Evolutionary conservation across 2,888 invertebrate species (phyloP).

Genomic region (Drosophila tanythrix): DNA sequence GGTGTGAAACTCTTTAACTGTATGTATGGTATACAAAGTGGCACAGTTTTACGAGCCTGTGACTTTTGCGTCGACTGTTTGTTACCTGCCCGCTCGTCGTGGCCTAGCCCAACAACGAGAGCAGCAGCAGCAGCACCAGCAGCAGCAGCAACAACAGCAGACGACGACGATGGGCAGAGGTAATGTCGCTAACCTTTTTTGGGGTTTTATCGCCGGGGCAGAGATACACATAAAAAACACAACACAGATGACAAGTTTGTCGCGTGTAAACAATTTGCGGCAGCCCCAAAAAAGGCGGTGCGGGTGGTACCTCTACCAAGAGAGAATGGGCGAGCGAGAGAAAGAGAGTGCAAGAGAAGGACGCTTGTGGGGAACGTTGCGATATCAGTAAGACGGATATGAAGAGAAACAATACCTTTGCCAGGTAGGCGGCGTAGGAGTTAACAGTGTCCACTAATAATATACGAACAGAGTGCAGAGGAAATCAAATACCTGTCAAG

Average conservation of each 20-base stretch:
- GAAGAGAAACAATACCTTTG: slow-evolving; percentile 52
- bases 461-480: not conserved
- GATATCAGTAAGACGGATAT: slow-evolving; percentile 67
- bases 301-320: slow-evolving; percentile 50
- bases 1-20: slow-evolving; percentile 15
- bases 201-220: slow-evolving; percentile 61
- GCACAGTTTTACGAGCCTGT: slow-evolving; percentile 67
- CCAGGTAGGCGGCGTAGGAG: slow-evolving; percentile 42
- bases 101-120: slow-evolving; percentile 72
- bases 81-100: slow-evolving; percentile 46
- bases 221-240: slow-evolving; percentile 48
- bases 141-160: slow-evolving; percentile 25
- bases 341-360: not conserved
- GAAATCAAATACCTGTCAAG: not conserved
- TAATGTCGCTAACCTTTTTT: slow-evolving; percentile 77
- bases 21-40: slow-evolving; percentile 49
- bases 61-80: slow-evolving; percentile 52
- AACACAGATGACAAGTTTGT: slow-evolving; percentile 74
- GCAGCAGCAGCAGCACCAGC: slow-evolving; percentile 21
- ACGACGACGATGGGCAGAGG: slow-evolving; percentile 37
- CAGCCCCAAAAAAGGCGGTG: slow-evolving; percentile 62
- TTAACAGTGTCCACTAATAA: slow-evolving; percentile 47
- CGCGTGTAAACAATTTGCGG: slow-evolving; percentile 78
- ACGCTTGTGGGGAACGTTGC: slow-evolving; percentile 20
- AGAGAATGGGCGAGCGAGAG: slow-evolving; percentile 3